phyloP scores from a whole-genome alignment of 2,113 vertebrate species.

The Poicephalus gulielmi region DNA sequence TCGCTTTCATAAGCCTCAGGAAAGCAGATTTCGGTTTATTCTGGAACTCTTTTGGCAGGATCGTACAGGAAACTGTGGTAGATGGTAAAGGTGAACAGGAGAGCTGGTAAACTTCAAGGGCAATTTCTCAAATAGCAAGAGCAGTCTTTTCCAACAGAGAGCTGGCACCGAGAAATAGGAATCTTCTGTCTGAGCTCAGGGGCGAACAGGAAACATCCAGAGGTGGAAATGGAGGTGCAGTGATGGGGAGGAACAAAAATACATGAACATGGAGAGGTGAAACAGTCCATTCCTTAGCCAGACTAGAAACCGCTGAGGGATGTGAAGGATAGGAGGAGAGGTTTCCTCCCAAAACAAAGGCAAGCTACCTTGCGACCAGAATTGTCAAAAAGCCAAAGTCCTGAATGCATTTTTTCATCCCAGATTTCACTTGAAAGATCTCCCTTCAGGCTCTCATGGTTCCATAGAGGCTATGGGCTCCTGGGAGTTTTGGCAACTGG shows the following conservation, averaged over 20 bases:
- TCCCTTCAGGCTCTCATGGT: neutral
- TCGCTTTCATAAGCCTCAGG: neutral
- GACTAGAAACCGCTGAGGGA: neutral
- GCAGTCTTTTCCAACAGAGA: neutral
- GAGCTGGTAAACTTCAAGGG: neutral
- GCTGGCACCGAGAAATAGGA: neutral
- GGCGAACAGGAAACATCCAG: neutral
- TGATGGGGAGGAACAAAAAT: neutral
- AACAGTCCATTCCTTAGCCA: neutral
- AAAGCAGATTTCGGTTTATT: neutral
- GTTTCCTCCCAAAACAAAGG: neutral
- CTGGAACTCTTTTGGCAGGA: neutral
- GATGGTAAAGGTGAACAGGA: neutral
- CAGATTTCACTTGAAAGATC: neutral
- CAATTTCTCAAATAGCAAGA: neutral
- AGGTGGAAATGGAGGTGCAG: neutral
- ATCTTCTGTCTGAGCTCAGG: neutral
- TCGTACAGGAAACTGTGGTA: neutral
- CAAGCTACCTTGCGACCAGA: neutral
- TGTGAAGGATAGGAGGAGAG: neutral
- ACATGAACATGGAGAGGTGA: neutral
- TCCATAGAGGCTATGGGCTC: accelerated
- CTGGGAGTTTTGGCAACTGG: neutral
- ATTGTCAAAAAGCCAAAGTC: neutral
- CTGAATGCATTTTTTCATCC: neutral